Evolutionary conservation across 2,797 vertebrate species (phyloP).

Genomic region (Australoheros facetus): DNA sequence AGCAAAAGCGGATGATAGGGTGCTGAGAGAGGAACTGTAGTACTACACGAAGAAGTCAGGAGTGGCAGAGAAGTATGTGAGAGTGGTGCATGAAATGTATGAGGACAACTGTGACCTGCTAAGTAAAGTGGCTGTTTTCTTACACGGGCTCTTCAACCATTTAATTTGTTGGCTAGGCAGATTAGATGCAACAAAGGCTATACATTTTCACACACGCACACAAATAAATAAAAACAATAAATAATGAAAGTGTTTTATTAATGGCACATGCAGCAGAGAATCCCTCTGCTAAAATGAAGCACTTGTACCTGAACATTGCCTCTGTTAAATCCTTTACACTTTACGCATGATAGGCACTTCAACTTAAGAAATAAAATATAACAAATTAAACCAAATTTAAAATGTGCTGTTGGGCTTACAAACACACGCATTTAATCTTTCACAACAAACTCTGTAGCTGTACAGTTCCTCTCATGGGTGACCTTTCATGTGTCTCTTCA

Average conservation of each 20-base stretch:
- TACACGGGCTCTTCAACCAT: no score
- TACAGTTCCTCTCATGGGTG: neutral
- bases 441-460: neutral
- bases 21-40: neutral
- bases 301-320: neutral
- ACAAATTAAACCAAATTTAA: neutral
- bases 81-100: neutral
- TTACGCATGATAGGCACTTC: neutral
- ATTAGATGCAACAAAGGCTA: no score
- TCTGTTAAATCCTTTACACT: no score
- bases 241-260: neutral
- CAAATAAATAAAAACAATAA: no score
- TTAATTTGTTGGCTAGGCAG: no score
- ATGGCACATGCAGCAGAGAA: neutral
- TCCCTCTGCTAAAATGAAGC: neutral
- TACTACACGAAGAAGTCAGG: neutral
- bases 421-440: neutral
- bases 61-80: neutral
- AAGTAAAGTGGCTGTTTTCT: no score
- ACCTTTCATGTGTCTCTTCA: conserved; percentile 1
- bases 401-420: neutral
- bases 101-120: neutral
- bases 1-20: neutral
- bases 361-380: neutral
- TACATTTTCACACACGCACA: no score